These are phyloP conservation scores for Epirrhoe alternata DNA, from an alignment of 2,888 invertebrate genomes.

Conservation along the genomic window DNA sequence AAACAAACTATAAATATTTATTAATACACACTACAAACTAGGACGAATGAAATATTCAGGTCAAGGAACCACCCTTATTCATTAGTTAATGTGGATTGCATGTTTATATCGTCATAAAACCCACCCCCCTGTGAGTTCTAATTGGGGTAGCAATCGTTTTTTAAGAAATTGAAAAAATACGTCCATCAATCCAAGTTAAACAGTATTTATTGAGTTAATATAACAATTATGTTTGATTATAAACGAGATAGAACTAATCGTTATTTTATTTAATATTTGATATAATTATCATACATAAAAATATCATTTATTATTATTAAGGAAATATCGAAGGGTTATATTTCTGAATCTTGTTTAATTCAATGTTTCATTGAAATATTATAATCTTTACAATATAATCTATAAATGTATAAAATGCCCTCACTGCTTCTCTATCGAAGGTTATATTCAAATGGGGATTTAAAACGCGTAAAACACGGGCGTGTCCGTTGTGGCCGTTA, in stretches of 20 bases:
- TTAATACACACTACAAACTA: constrained; percentile 14
- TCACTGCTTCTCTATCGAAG: constrained; percentile 7
- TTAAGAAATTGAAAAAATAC: background rate
- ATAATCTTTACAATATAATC: background rate
- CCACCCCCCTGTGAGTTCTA: background rate
- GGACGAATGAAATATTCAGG: constrained; percentile 32
- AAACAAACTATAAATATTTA: background rate
- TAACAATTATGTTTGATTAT: background rate
- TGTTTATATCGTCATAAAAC: constrained; percentile 27
- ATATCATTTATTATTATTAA: too few relatives aligned
- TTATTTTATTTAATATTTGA: too few relatives aligned
- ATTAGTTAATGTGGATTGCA: constrained; percentile 33
- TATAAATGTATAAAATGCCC: background rate
- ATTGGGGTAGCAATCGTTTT: constrained; percentile 1
- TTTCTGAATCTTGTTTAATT: background rate
- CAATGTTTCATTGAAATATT: background rate
- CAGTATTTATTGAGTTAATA: background rate
- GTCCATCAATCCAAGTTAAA: too few relatives aligned
- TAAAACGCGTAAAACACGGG: constrained; percentile 15
- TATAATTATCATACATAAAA: too few relatives aligned
- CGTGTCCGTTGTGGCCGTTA: constrained; percentile 19
- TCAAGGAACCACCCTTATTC: constrained; percentile 34
- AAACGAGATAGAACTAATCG: too few relatives aligned
- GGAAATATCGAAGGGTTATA: too few relatives aligned
- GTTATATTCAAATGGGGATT: constrained; percentile 23